phyloP scores from a whole-genome alignment of 37 sponge, comb jelly and placozoan genomes.

The Lycopodina hypogea region DNA sequence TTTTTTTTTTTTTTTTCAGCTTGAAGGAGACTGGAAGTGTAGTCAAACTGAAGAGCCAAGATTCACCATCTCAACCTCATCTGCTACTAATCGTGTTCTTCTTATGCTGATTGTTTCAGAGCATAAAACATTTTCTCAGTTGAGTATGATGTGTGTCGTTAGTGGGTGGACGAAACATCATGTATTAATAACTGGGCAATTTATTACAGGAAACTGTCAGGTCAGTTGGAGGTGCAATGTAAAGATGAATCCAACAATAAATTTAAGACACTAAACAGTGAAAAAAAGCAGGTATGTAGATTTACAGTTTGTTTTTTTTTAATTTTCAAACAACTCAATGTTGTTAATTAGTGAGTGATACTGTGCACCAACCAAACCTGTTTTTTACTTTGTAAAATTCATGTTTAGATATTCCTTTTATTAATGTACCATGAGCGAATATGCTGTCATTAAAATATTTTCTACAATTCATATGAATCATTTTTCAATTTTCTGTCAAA shows the following conservation, averaged over 20 bases:
- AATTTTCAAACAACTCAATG: too few species aligned
- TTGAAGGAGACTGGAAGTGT: conserved; percentile 33
- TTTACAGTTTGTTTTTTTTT: too few species aligned
- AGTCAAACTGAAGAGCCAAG: conserved; percentile 3
- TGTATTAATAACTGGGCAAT: too few species aligned
- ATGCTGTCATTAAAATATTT: too few species aligned
- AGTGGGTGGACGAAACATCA: too few species aligned
- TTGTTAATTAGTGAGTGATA: not conserved
- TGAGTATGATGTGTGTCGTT: not conserved
- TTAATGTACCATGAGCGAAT: too few species aligned
- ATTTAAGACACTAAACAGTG: not conserved
- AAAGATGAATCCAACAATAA: not conserved
- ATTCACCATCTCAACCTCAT: conserved; percentile 32
- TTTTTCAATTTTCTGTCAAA: too few species aligned
- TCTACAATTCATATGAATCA: too few species aligned
- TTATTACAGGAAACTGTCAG: not conserved
- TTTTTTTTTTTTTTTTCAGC: too few species aligned
- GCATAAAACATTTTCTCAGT: conserved; percentile 11
- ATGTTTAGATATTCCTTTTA: too few species aligned
- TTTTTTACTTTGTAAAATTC: too few species aligned
- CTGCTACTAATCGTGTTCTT: conserved; percentile 9
- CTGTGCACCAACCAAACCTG: too few species aligned
- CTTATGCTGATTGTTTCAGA: conserved; percentile 44
- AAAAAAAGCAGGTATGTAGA: not conserved
- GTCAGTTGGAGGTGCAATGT: not conserved